Evolutionary conservation across 2,888 invertebrate species (phyloP), one percentile per base, ranked within the genome.

Genomic region (Abrostola tripartita): DNA sequence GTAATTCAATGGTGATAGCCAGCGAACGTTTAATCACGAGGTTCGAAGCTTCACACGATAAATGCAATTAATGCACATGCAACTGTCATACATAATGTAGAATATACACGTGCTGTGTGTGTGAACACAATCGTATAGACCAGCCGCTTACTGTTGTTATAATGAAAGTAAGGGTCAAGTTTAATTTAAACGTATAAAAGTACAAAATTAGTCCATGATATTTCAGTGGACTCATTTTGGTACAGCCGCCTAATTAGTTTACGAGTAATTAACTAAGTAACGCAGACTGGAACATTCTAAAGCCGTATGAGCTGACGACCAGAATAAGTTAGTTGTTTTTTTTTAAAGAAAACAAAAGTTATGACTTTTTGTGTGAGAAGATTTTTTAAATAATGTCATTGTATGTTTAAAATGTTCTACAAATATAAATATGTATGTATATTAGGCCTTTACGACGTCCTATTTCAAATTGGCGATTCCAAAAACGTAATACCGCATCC

Each of bases 401-500:
- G 14, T 44, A 14, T 44, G 10, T 40, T 14, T 44, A 7, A 14
- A 44, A 44, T 44, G 12, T 44, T 12, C 24, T 24, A 14, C 42
- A 42, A 12, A 12, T 42, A 42, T 35, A 51, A 64, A 24, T 24
- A 24, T 24, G 24, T 65, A 71, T 60, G 64, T 66, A 60, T 56
- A 75, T 57, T 61, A 49, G 53, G 74, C 71, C 58, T 81, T 84
- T 76, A 83, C 71, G 75, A 77, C 60, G 14, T 44, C 52, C 52
- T 69, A 63, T 80, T 66, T 75, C 68, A 65, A 65, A 65, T 72
- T 74, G 63, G 66, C 67, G 68, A 72, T 63, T 63, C 81, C 83
- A 77, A 77, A 79, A 78, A 68, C 24, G 74, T 71, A 71, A 64
- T 59, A 67, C 63, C 69, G 58, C 52, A 50, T 65, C 80, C 79